Evolutionary conservation across 2,888 invertebrate species (phyloP), one percentile per base, ranked within the genome.

Genomic region (Xanthia togata): DNA sequence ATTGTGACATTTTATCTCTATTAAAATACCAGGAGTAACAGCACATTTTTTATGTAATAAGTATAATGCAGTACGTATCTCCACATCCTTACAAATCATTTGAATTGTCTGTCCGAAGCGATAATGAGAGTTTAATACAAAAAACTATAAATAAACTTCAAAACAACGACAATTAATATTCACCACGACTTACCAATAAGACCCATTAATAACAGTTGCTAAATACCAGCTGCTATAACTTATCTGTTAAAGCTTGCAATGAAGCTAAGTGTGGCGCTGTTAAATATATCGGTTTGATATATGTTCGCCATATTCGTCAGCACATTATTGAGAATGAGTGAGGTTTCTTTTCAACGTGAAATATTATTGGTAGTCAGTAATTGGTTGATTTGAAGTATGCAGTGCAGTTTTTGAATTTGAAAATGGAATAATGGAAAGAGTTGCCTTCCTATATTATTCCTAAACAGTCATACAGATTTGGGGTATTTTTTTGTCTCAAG

Each of bases 271-370:
- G 74, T 47, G 65, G n/a, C 12, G 26, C 59, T 53, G 64, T 79
- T 63, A 75, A 85, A 75, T 79, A 72, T 60, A 78, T 80, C 26
- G 53, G n/a, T 73, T 79, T 55, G 63, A 77, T 73, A 69, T 71
- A 78, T 41, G n/a, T n/a, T n/a, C n/a, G 41, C 76, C 62, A 76
- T n/a, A n/a, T n/a, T n/a, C 81, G 77, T 84, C 79, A 84, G 76
- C 84, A 71, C 76, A 73, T 82, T 77, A 79, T 47, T 53, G 38
- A n/a, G 11, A 50, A 83, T 81, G 65, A 71, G 79, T 69, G 63
- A 50, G n/a, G 8, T n/a, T 20, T 14, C 20, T 53, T 38, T 35
- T 41, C 12, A 47, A 31, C 12, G 1, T 31, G 20, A n/a, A 70
- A 38, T 53, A 41, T 31, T 23, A 14, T 47, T 68, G 47, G n/a